Evolutionary conservation across 2,888 invertebrate species (phyloP).

Genomic region (Megastigmus dorsalis): DNA sequence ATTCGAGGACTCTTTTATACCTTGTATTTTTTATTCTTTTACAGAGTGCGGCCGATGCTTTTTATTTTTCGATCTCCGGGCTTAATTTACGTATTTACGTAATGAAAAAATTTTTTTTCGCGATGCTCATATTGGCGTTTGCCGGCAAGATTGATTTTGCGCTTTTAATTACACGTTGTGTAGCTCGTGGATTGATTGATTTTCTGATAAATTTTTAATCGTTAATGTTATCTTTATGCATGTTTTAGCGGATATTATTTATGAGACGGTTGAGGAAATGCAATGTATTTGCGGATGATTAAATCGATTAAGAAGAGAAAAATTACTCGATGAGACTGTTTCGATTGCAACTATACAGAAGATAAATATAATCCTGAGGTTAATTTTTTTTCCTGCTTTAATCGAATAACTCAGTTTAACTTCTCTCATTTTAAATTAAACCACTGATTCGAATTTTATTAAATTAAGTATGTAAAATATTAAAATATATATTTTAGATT

Average conservation of each 20-base stretch:
- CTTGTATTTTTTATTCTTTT: background rate
- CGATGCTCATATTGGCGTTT: background rate
- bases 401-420: too few relatives aligned
- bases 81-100: slow-evolving; percentile 17
- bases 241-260: slow-evolving; percentile 11
- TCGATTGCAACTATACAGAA: too few relatives aligned
- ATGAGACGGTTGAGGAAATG: slow-evolving; percentile 17
- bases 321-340: too few relatives aligned
- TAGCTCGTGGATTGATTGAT: slow-evolving; percentile 17
- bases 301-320: slow-evolving; percentile 18
- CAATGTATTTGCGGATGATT: slow-evolving; percentile 16
- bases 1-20: slow-evolving; percentile 3
- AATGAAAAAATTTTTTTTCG: slow-evolving; percentile 24
- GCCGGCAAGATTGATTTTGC: slow-evolving; percentile 14
- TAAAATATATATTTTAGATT: too few relatives aligned
- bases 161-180: slow-evolving; percentile 28
- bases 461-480: too few relatives aligned
- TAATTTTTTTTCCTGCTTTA: too few relatives aligned
- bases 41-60: background rate
- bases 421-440: too few relatives aligned
- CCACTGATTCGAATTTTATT: too few relatives aligned
- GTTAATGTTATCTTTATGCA: background rate
- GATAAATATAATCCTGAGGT: too few relatives aligned
- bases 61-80: slow-evolving; percentile 19
- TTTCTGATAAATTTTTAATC: slow-evolving; percentile 23